Conservation (phyloP, 2,888 invertebrate species). For the Lepidocyrtinus sp. region DNA sequence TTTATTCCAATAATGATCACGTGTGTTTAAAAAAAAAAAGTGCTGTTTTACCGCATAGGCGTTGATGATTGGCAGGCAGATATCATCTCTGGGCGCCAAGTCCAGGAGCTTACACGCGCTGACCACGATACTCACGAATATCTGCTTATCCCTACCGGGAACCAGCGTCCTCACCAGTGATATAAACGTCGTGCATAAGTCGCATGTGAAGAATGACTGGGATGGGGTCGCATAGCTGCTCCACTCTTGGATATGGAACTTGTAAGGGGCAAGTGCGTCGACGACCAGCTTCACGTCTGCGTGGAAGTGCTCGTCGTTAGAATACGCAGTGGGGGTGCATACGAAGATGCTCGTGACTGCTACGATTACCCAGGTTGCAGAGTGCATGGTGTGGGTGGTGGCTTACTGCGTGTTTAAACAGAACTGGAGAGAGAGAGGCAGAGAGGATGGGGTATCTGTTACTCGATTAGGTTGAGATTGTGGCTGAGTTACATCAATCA, state of each 20-base stretch:
- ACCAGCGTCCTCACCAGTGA: background rate
- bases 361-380: no score
- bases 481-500: no score
- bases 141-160: background rate
- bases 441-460: no score
- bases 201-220: conserved; percentile 51
- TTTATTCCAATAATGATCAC: background rate
- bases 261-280: no score
- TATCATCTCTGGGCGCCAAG: conserved; percentile 49
- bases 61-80: conserved; percentile 60
- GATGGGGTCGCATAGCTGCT: background rate
- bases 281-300: no score
- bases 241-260: background rate
- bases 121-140: conserved; percentile 41
- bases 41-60: conserved; percentile 58
- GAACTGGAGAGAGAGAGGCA: no score
- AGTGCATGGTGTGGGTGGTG: no score
- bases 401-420: no score
- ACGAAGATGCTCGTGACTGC: no score
- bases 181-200: conserved; percentile 31
- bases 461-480: no score
- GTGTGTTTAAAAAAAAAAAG: background rate
- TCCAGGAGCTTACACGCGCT: conserved; percentile 34
- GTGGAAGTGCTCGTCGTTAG: no score
- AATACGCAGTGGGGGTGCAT: no score